Conservation (phyloP, 2,888 invertebrate genomes). For the Eupithecia vulgata region DNA sequence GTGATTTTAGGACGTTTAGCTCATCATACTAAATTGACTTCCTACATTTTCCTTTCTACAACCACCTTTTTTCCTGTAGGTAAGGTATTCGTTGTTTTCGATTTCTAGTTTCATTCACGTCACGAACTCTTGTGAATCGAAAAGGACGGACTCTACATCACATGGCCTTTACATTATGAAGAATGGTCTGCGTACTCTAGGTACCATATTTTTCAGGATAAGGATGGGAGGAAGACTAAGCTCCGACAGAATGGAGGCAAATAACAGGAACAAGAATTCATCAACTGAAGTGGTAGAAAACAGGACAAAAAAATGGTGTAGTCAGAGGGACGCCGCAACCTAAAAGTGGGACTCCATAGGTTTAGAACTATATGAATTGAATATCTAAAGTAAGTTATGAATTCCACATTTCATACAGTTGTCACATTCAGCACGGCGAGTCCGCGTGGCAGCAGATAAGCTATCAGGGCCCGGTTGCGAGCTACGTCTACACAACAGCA, state of each 20-base stretch:
- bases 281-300: neutral
- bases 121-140: neutral
- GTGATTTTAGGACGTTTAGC: neutral
- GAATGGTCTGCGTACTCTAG: neutral
- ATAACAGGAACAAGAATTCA: neutral
- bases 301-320: neutral
- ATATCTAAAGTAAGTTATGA: constrained; percentile 6
- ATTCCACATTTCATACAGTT: constrained; percentile 42
- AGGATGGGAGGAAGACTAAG: neutral
- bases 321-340: neutral
- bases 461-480: constrained; percentile 52
- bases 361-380: neutral
- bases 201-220: neutral
- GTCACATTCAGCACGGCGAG: constrained; percentile 53
- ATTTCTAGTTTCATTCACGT: neutral
- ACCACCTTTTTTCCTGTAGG: too few relatives aligned
- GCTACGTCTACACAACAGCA: constrained; percentile 41
- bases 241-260: neutral
- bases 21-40: neutral
- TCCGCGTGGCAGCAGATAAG: constrained; percentile 60
- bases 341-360: neutral
- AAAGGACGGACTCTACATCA: neutral
- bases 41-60: too few relatives aligned
- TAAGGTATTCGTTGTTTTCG: too few relatives aligned
- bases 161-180: neutral